A percentile compares a stretch with the other conserved stretches of the same genome.
Conservation (phyloP, 2,797 vertebrate species). For the Schizopygopsis pylzovi region DNA sequence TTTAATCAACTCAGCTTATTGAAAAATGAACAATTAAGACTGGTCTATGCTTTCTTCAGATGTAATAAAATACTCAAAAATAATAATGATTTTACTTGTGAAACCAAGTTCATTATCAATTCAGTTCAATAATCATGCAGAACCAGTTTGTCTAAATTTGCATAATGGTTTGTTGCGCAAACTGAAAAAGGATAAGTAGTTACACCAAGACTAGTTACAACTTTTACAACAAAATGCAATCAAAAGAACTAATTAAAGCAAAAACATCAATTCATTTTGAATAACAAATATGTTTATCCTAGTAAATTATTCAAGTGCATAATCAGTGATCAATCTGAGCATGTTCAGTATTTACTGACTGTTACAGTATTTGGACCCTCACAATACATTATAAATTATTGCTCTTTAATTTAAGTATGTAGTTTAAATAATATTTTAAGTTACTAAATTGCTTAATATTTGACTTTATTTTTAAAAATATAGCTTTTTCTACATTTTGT, state of each 20-base stretch:
- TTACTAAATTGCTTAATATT: not conserved
- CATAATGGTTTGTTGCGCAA: not conserved
- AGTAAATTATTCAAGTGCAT: not conserved
- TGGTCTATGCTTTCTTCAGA: not conserved
- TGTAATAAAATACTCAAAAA: not conserved
- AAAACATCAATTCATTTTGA: not conserved
- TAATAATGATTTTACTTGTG: not conserved
- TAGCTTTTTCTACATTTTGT: not conserved
- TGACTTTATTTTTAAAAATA: not conserved
- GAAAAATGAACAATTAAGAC: not conserved
- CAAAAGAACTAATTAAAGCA: not conserved
- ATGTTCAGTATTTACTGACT: not conserved
- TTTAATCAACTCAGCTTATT: not conserved
- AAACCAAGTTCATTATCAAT: not conserved
- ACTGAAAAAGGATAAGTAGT: not conserved
- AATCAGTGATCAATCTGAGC: not conserved
- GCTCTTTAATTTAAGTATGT: too few relatives aligned
- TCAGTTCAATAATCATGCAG: not conserved
- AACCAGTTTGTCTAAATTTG: not conserved
- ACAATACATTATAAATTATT: too few relatives aligned
- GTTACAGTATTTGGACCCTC: not conserved
- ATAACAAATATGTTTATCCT: not conserved
- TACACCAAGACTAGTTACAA: not conserved
- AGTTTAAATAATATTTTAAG: too few relatives aligned
- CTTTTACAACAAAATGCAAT: not conserved